Conservation (phyloP, 2,888 invertebrate genomes). For the Nymphalis polychloros region DNA sequence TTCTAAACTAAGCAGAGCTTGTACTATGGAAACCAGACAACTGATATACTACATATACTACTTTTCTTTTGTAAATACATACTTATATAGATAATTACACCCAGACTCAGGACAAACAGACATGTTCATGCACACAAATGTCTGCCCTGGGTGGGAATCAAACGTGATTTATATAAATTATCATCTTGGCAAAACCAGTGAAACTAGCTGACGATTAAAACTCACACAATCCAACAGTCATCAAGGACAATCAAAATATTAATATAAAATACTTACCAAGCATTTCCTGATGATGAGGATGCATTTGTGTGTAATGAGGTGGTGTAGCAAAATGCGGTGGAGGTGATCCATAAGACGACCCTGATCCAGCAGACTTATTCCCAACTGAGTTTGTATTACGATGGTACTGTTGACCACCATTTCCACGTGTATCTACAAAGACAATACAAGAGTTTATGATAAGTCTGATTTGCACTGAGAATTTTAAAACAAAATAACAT, state of each 20-base stretch:
- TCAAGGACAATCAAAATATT: neutral
- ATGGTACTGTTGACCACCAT: conserved; percentile 66
- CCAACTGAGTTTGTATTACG: conserved; percentile 66
- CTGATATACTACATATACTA: too few relatives aligned
- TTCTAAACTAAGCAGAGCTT: too few relatives aligned
- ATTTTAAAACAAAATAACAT: conserved; percentile 1
- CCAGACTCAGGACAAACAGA: too few relatives aligned
- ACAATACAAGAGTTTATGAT: neutral
- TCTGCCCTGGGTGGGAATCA: too few relatives aligned
- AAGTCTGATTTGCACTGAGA: too few relatives aligned
- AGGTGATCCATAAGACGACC: conserved; percentile 76
- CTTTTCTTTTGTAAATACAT: too few relatives aligned
- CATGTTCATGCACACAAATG: too few relatives aligned
- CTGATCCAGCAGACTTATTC: conserved; percentile 68
- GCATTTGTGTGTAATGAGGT: conserved; percentile 74
- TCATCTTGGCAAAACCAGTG: too few relatives aligned
- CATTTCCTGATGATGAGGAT: conserved; percentile 79
- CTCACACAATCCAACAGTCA: neutral
- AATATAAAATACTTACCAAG: conserved; percentile 55
- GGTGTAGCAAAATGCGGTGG: conserved; percentile 76
- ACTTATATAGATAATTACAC: too few relatives aligned
- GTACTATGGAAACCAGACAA: too few relatives aligned
- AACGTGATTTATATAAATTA: neutral
- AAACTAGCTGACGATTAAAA: too few relatives aligned
- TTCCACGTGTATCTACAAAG: conserved; percentile 58